These are phyloP conservation scores for Hirtodrosophila duncani DNA, from an alignment of 2,888 invertebrate species.

Conservation along the genomic window DNA sequence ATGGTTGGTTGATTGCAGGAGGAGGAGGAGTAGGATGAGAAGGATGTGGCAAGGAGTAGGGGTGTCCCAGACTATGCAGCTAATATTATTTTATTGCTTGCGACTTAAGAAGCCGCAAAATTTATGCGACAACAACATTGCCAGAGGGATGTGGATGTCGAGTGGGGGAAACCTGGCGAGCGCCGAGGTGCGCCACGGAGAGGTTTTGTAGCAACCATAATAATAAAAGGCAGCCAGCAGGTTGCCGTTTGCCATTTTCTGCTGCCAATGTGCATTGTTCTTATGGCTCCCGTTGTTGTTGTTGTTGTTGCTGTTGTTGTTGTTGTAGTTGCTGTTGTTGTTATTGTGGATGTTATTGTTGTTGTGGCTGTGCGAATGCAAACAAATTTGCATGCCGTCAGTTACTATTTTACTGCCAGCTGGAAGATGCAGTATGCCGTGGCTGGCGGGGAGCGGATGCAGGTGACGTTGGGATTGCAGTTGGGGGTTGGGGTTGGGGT, in stretches of 20 bases:
- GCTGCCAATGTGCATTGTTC: constrained; percentile 52
- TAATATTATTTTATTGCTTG: constrained; percentile 73
- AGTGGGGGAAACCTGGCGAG: background rate
- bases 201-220: constrained; percentile 49
- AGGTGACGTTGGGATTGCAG: background rate
- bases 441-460: background rate
- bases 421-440: too few relatives aligned
- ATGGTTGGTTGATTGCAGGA: constrained; percentile 2
- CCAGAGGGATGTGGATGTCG: constrained; percentile 11
- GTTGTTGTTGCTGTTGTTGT: constrained; percentile 22
- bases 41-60: background rate
- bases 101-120: constrained; percentile 74
- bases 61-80: constrained; percentile 60
- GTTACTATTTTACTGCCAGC: constrained; percentile 72
- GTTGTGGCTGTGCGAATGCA: constrained; percentile 50
- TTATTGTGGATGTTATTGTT: constrained; percentile 17
- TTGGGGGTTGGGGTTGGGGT: constrained; percentile 7
- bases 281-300: constrained; percentile 30
- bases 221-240: constrained; percentile 65
- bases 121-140: constrained; percentile 72
- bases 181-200: background rate
- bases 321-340: constrained; percentile 33
- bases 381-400: constrained; percentile 72
- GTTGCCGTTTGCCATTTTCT: constrained; percentile 56
- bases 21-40: background rate